Evolutionary conservation across 2,888 invertebrate species (phyloP).

Genomic region (Chydorus sphaericus): DNA sequence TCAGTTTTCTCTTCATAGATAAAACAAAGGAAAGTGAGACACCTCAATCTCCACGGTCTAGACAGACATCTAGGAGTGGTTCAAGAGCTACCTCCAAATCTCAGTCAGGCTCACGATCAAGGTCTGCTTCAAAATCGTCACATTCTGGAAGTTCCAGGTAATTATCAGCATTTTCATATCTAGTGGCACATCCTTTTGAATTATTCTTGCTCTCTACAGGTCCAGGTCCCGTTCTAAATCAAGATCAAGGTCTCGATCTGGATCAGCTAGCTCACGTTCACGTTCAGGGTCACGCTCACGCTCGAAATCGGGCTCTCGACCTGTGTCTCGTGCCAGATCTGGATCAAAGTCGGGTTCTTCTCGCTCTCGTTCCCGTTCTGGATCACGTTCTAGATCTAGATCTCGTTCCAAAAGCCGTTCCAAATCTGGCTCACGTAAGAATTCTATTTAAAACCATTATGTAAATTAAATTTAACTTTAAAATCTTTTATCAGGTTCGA

Average conservation of each 20-base stretch:
- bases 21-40: neutral
- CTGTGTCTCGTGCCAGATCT: conserved; percentile 12
- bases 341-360: conserved; percentile 9
- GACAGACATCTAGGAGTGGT: neutral
- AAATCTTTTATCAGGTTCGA: conserved; percentile 20
- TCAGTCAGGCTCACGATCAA: conserved; percentile 24
- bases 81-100: conserved; percentile 24
- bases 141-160: too few relatives aligned
- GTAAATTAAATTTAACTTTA: conserved; percentile 20
- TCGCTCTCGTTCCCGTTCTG: conserved; percentile 21
- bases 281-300: conserved; percentile 25
- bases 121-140: conserved; percentile 20
- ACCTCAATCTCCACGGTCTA: neutral
- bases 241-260: conserved; percentile 18
- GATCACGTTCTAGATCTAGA: conserved; percentile 23
- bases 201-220: conserved; percentile 11
- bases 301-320: conserved; percentile 14
- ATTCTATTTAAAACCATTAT: conserved; percentile 19
- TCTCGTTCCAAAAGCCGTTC: conserved; percentile 14
- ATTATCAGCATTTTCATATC: too few relatives aligned
- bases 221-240: conserved; percentile 23
- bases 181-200: too few relatives aligned
- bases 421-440: conserved; percentile 10
- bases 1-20: too few relatives aligned
- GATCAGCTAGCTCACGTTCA: conserved; percentile 11